Percentiles rank a stretch among this genome's conserved stretches.
Conservation (phyloP, 2,797 vertebrate genomes). For the Parotocinclus haroldoi region DNA sequence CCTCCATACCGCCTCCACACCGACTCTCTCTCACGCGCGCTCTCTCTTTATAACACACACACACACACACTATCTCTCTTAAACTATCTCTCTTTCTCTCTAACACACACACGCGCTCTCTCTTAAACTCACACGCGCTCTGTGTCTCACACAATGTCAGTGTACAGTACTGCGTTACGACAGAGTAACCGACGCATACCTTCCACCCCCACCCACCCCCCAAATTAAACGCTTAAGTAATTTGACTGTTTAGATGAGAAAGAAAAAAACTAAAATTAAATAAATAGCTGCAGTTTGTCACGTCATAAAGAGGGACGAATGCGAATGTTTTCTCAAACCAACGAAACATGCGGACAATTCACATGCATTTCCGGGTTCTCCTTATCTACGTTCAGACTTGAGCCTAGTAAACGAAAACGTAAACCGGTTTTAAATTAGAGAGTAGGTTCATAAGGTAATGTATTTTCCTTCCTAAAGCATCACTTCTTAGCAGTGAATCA, state of each 20-base stretch:
- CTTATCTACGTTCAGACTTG: constrained; percentile 27
- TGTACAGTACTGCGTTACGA: not conserved
- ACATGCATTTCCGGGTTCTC: constrained; percentile 49
- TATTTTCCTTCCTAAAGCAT: no score
- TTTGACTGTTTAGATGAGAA: no score
- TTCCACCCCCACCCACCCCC: constrained; percentile 32
- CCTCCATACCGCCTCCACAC: constrained; percentile 59
- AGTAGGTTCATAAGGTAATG: no score
- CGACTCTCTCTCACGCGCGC: not conserved
- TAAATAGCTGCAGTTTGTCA: not conserved
- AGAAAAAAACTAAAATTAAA: not conserved
- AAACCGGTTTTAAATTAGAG: no score
- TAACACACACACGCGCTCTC: no score
- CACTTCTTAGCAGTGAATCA: no score
- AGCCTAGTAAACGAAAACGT: no score
- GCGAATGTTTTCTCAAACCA: not conserved
- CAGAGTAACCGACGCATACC: constrained; percentile 36
- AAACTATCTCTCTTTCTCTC: not conserved
- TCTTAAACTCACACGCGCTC: no score
- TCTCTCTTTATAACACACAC: not conserved
- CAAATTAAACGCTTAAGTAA: constrained; percentile 20
- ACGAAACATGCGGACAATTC: constrained; percentile 17
- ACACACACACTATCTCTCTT: no score
- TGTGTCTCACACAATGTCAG: not conserved
- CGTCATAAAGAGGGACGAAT: not conserved